These are phyloP conservation scores for Diglossa brunneiventris DNA, from an alignment of 2,113 vertebrate species.

Conservation along the genomic window DNA sequence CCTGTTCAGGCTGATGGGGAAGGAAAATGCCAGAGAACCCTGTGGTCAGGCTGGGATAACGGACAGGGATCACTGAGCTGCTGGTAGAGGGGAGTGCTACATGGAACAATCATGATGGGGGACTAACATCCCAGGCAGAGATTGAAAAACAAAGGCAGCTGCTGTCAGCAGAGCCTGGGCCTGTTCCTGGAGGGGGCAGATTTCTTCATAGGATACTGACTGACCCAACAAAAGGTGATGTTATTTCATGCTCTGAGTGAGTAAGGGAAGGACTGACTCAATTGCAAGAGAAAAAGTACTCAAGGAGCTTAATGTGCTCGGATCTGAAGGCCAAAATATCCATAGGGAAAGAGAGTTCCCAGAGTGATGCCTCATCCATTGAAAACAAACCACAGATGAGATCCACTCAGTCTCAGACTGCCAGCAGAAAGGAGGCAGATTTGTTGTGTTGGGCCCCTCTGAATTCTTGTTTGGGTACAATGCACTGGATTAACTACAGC, in stretches of 20 bases:
- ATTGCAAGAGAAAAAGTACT: neutral
- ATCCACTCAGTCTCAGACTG: neutral
- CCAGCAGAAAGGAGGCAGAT: neutral
- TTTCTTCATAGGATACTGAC: neutral
- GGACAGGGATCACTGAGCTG: neutral
- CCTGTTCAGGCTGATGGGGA: neutral
- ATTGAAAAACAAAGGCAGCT: neutral
- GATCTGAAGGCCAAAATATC: neutral
- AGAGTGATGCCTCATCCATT: neutral
- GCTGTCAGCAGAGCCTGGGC: neutral
- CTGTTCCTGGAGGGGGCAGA: neutral
- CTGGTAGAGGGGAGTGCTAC: neutral
- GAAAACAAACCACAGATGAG: neutral
- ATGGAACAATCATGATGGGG: accelerated
- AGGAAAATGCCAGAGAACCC: neutral
- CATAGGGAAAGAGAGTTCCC: neutral
- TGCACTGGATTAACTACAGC: accelerated
- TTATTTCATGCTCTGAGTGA: neutral
- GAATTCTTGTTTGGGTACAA: neutral
- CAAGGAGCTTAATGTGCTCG: neutral
- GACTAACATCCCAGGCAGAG: neutral
- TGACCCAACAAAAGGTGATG: neutral
- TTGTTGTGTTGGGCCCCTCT: neutral
- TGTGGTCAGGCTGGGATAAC: accelerated
- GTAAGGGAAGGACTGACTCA: neutral